Base-by-base conservation (phyloP, 2,797 vertebrate species). In the Periparus ater region DNA sequence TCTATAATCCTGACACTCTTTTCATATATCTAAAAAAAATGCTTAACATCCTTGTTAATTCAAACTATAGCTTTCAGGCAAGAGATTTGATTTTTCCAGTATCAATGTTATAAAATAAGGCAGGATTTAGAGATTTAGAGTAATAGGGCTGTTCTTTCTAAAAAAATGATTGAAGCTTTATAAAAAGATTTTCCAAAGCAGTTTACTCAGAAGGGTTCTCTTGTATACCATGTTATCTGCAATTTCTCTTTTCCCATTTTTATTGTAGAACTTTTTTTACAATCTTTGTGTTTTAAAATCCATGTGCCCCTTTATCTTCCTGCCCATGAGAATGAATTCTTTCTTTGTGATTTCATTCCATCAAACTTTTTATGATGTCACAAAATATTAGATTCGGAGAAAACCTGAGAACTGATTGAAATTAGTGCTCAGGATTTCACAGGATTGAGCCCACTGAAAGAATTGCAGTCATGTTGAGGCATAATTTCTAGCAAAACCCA, bases 1-100 rank as follows among this genome's bases (percentile, higher is more conserved):
- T 96, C 95, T 96, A 91, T 96, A 96, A 95, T 97, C 90, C 96
- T 96, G 96, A 96, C 96, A 96, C 95, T 96, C 96, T 95, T 89
- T 96, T 92, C 61, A 55, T 85, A 71, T 93, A 95, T 93, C 66
- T 89, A 72, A 93, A 96, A 95, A 83, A 92, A 89, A 50, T 29
- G n/a, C 47, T 87, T 75, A 75, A 86, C 94, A 91, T 94, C 86
- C 63, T 86, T 0, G 2, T 85, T 96, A 96, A 96, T 96, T 93
- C 84, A 94, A 95, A 91, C 72, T 65, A 42, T 87, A 95, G 50
- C 27, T 89, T 95, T 93, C 79, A 83, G 80, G 60, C 48, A 82
- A 89, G 68, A 93, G 19, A 48, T 84, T 58, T 63, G 58, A 78
- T 88, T 95, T 93, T 97, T 72, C 57, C 34, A 94, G n/a, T 88